Evolutionary conservation across 1,140 invertebrate genomes (phyloP).

Genomic region (Bombus waltoni): DNA sequence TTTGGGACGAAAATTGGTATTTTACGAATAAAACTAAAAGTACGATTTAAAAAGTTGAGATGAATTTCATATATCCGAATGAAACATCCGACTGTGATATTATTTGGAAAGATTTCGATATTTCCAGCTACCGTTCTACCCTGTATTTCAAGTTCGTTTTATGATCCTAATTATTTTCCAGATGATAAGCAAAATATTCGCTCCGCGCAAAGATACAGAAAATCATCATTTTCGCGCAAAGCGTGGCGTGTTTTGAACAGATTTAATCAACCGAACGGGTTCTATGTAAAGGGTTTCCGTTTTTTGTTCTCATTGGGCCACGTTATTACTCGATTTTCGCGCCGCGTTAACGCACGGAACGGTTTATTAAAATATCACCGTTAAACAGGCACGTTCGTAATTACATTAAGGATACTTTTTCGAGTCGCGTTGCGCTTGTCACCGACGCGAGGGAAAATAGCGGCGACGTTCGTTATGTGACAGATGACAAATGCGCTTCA

Average conservation of each 20-base stretch:
- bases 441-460: background rate
- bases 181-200: too few species aligned
- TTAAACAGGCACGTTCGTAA: constrained; percentile 8
- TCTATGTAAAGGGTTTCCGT: background rate
- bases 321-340: background rate
- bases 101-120: background rate
- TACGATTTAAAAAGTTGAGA: background rate
- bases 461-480: constrained; percentile 13
- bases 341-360: too few species aligned
- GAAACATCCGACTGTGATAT: background rate
- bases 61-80: background rate
- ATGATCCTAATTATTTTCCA: too few species aligned
- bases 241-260: too few species aligned
- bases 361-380: constrained; percentile 25
- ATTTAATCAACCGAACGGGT: background rate
- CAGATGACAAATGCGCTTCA: constrained; percentile 2
- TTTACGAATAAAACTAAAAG: too few species aligned
- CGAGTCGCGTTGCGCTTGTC: background rate
- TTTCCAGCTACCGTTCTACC: background rate
- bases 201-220: too few species aligned
- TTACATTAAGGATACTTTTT: constrained; percentile 7
- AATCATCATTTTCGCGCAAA: too few species aligned
- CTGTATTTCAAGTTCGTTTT: too few species aligned
- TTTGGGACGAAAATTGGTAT: too few species aligned
- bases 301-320: background rate